Evolutionary conservation across 2,888 invertebrate genomes (phyloP).

Genomic region (Tetheella fluctuosa): DNA sequence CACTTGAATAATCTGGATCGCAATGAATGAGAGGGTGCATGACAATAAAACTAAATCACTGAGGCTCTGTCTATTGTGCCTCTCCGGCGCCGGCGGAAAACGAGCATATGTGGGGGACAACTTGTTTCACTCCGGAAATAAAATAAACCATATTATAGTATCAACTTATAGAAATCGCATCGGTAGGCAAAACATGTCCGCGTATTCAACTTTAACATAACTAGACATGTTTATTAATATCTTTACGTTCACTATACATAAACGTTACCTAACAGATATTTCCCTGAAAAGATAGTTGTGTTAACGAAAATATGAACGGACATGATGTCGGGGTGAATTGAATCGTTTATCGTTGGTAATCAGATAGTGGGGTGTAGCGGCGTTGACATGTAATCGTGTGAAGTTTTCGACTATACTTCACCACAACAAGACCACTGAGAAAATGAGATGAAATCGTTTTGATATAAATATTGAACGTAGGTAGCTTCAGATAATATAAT

Average conservation of each 20-base stretch:
- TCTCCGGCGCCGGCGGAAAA: conserved; percentile 81
- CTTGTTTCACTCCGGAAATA: conserved; percentile 71
- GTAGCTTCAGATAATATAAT: no score
- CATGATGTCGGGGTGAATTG: conserved; percentile 12
- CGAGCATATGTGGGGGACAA: conserved; percentile 76
- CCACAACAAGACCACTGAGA: not conserved
- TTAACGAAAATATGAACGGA: conserved; percentile 12
- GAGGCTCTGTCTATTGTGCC: conserved; percentile 74
- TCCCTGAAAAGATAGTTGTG: conserved; percentile 20
- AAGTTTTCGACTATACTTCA: not conserved
- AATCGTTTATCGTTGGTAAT: conserved; percentile 9
- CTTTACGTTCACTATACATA: not conserved
- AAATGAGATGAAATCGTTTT: not conserved
- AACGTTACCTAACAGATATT: conserved; percentile 13
- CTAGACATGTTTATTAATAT: not conserved
- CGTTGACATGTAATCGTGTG: not conserved
- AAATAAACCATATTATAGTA: conserved; percentile 66
- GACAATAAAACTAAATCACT: conserved; percentile 83
- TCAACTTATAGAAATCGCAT: conserved; percentile 41
- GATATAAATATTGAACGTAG: no score
- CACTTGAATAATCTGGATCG: conserved; percentile 64
- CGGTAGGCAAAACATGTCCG: conserved; percentile 36
- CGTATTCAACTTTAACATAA: not conserved
- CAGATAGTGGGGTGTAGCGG: conserved; percentile 7
- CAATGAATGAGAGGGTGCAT: conserved; percentile 72